Evolutionary conservation across 2,797 vertebrate species (phyloP).

Genomic region (Eulemur albifrons): DNA sequence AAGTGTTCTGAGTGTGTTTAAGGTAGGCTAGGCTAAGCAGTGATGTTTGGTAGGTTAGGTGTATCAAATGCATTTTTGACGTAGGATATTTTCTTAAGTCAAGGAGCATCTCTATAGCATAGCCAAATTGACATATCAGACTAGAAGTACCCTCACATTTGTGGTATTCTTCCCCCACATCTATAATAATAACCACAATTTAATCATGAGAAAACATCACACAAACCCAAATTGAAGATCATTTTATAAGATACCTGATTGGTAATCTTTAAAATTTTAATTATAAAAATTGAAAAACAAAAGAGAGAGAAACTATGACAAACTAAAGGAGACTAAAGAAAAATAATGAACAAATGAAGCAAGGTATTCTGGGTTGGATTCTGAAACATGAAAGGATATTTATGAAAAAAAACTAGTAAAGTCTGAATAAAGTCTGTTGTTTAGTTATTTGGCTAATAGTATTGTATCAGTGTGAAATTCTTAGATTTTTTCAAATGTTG

Average conservation of each 20-base stretch:
- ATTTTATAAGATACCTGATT: background rate
- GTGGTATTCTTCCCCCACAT: background rate
- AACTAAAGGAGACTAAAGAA: background rate
- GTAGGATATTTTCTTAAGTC: background rate
- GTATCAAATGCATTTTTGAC: background rate
- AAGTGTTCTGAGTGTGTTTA: background rate
- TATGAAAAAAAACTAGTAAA: background rate
- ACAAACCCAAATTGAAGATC: background rate
- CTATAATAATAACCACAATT: background rate
- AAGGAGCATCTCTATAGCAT: background rate
- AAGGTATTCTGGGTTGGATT: background rate
- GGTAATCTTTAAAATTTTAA: background rate
- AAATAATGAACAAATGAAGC: background rate
- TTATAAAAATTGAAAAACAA: background rate
- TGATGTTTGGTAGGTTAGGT: background rate
- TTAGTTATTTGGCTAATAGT: background rate
- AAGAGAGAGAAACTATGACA: background rate
- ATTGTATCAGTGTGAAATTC: background rate
- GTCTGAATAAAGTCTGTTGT: background rate
- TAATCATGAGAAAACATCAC: background rate
- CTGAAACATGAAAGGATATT: background rate
- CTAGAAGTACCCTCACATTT: background rate
- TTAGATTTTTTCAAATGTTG: background rate
- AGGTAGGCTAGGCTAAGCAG: background rate
- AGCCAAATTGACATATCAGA: background rate